phyloP scores from a whole-genome alignment of 1,140 invertebrate species.

The Caenorhabditis elegans region WBcel235 BX284602.5:6618001-6618500 shows the following conservation, averaged over 20 bases:
- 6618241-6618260: not conserved
- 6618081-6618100: not conserved
- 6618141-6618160: not conserved
- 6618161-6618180: slow-evolving; percentile 4
- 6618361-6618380: no score
- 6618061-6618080: slow-evolving; percentile 16
- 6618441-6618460: no score
- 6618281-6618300: not conserved
- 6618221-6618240: not conserved
- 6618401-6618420: no score
- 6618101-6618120: slow-evolving; percentile 28
- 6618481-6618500: no score
- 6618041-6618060: not conserved
- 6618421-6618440: no score
- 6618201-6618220: slow-evolving; percentile 32
- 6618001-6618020: not conserved
- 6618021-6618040: not conserved
- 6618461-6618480: no score
- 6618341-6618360: no score
- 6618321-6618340: no score
- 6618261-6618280: not conserved
- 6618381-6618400: no score
- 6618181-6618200: not conserved
- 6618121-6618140: slow-evolving; percentile 32
- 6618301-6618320: no score